phyloP scores from a whole-genome alignment of 2,888 invertebrate species.

The Aelia acuminata region DNA sequence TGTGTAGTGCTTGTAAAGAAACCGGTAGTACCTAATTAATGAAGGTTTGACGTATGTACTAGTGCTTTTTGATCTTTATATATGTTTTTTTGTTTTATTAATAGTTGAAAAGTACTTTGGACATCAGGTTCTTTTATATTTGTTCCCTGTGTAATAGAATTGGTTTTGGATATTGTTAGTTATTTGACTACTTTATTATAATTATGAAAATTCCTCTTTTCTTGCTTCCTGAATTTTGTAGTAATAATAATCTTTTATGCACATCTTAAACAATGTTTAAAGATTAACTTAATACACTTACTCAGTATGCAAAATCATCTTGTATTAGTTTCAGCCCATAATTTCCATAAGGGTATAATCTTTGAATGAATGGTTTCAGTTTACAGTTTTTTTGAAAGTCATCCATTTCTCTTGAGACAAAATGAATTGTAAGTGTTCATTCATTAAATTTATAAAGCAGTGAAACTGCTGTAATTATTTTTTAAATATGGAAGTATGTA shows the following conservation, averaged over 20 bases:
- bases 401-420: background rate
- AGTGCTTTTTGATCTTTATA: background rate
- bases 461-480: background rate
- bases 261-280: too few relatives aligned
- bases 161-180: too few relatives aligned
- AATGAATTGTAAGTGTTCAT: background rate
- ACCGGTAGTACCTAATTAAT: conserved; percentile 19
- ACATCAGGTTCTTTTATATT: background rate
- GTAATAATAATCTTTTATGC: too few relatives aligned
- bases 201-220: too few relatives aligned
- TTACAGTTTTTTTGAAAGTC: background rate
- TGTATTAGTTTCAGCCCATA: too few relatives aligned
- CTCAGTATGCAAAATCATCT: too few relatives aligned
- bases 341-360: too few relatives aligned
- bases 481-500: background rate
- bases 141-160: too few relatives aligned
- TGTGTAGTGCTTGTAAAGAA: background rate
- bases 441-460: background rate
- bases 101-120: background rate
- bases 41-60: background rate
- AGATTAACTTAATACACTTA: too few relatives aligned
- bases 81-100: background rate
- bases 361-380: background rate
- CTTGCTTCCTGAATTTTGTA: too few relatives aligned
- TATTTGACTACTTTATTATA: too few relatives aligned